phyloP scores from a whole-genome alignment of 2,888 invertebrate species.

The Drosophila prolongata region DNA sequence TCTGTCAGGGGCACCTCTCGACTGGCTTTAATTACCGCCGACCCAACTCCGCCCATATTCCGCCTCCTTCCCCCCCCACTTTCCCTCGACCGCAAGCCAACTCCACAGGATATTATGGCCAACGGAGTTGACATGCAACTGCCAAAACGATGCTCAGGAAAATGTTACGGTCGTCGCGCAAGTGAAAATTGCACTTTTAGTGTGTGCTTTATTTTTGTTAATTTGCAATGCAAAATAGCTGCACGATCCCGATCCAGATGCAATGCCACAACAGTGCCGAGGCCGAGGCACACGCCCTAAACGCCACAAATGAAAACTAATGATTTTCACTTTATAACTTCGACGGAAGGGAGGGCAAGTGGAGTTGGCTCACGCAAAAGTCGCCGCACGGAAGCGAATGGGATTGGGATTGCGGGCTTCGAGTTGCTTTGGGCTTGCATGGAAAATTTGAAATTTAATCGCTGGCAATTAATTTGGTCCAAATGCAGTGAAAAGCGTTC shows the following conservation, averaged over 20 bases:
- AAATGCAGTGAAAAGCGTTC: slow-evolving; percentile 57
- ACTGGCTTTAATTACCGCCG: slow-evolving; percentile 32
- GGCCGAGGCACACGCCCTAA: slow-evolving; percentile 71
- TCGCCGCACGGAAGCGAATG: slow-evolving; percentile 73
- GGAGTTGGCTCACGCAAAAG: slow-evolving; percentile 60
- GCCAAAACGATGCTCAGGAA: slow-evolving; percentile 54
- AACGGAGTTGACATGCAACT: slow-evolving; percentile 67
- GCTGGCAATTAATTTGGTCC: slow-evolving; percentile 77
- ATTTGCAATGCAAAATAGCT: slow-evolving; percentile 78
- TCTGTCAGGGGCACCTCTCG: slow-evolving; percentile 21
- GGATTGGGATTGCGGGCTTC: slow-evolving; percentile 22
- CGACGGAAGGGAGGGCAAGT: background rate
- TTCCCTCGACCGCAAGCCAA: background rate
- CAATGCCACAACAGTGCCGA: slow-evolving; percentile 9
- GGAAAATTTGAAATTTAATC: slow-evolving; percentile 81
- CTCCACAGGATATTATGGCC: slow-evolving; percentile 23
- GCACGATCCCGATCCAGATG: slow-evolving; percentile 57
- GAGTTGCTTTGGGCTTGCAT: slow-evolving; percentile 54
- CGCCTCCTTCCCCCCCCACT: background rate
- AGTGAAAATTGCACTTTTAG: slow-evolving; percentile 73
- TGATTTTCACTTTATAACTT: slow-evolving; percentile 71
- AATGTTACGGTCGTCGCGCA: slow-evolving; percentile 55
- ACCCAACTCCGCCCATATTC: slow-evolving; percentile 1
- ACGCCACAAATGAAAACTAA: slow-evolving; percentile 77
- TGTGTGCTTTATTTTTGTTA: slow-evolving; percentile 43